Evolutionary conservation across 2,113 vertebrate species (phyloP).

Genomic region (Hyaena hyaena): DNA sequence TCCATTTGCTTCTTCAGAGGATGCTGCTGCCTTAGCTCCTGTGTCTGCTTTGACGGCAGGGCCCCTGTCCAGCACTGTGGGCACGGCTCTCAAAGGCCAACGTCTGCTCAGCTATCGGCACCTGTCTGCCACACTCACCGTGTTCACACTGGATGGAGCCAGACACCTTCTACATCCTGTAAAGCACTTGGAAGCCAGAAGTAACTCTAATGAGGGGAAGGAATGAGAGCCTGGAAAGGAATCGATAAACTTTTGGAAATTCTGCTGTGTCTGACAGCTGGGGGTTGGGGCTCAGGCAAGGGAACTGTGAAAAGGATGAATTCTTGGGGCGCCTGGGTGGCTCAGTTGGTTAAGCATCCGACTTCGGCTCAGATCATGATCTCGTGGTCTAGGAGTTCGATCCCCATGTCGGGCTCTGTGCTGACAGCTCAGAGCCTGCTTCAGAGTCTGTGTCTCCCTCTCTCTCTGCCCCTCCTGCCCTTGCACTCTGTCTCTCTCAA

Average conservation of each 20-base stretch:
- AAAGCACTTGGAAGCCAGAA: not conserved
- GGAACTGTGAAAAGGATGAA: not conserved
- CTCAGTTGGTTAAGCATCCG: too few species aligned
- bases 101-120: not conserved
- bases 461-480: too few species aligned
- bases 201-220: not conserved
- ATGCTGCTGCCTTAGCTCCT: not conserved
- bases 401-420: too few species aligned
- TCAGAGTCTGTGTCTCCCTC: too few species aligned
- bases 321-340: not conserved
- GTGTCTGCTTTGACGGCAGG: not conserved
- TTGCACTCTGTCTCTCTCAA: too few species aligned
- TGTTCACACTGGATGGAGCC: too few species aligned
- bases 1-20: not conserved
- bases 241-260: not conserved
- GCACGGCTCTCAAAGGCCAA: not conserved
- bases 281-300: not conserved
- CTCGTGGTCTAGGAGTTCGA: too few species aligned
- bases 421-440: too few species aligned
- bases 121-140: not conserved
- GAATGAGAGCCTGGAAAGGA: not conserved
- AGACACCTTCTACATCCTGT: not conserved
- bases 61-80: not conserved
- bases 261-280: not conserved
- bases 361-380: too few species aligned